Percentiles rank a stretch among this genome's conserved stretches.
Evolutionary conservation across 2,113 vertebrate species (phyloP).

Genomic region (Elephas maximus): DNA sequence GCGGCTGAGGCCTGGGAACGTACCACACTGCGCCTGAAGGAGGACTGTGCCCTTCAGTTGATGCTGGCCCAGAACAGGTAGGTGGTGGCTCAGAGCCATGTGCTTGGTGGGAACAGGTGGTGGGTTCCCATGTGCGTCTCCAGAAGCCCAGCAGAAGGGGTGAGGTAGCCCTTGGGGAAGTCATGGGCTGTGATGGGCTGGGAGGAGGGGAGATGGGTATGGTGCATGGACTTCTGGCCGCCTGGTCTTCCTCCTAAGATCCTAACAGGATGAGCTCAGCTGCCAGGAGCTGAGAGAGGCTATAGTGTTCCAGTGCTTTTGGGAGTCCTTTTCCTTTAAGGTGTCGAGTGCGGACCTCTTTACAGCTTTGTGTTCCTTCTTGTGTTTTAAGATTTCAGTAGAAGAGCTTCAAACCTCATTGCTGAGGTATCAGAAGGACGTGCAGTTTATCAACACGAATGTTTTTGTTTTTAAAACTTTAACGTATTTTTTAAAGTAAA

Average conservation of each 20-base stretch:
- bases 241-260: background rate
- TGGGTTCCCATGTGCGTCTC: background rate
- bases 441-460: background rate
- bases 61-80: constrained; percentile 90
- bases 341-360: fast-evolving
- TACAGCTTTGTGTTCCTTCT: background rate
- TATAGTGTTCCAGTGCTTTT: fast-evolving
- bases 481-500: background rate
- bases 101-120: background rate
- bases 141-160: background rate
- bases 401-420: background rate
- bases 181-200: background rate
- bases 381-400: background rate
- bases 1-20: constrained; percentile 88
- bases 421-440: too few relatives aligned
- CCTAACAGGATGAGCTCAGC: fast-evolving
- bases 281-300: fast-evolving
- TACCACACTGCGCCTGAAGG: constrained; percentile 79
- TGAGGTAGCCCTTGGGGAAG: background rate
- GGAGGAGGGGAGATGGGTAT: background rate
- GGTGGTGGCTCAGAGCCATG: constrained; percentile 10
- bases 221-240: fast-evolving
- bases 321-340: fast-evolving
- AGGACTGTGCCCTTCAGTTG: constrained; percentile 88
- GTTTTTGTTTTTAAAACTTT: background rate